Evolutionary conservation across 2,113 vertebrate species (phyloP), one percentile per base, ranked within the genome.

Genomic region (Bos javanicus): DNA sequence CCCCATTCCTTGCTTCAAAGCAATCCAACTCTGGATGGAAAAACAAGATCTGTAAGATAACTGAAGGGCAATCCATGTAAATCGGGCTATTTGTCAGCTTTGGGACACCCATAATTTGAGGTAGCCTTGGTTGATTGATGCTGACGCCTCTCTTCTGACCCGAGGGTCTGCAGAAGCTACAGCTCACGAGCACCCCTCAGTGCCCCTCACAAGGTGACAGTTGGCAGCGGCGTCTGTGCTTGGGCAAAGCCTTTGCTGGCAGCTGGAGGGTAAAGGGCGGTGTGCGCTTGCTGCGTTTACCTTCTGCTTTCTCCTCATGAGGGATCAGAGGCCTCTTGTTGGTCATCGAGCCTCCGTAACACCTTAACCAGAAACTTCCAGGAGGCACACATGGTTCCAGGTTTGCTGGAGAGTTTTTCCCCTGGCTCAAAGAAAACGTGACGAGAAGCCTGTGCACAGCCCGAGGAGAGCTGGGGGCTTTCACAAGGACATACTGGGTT

Each of bases 161-260:
- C 7, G 26, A 48, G 76, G 76, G 76, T 80, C 76, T 17, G 43
- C 76, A 48, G 43, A 30, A 14, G 14, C 43, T 10, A 9, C 76
- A 30, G 76, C 26, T 48, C 76, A 2, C 0, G 26, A 30, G 76
- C 4, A 26, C 26, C 7, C 12, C 43, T 28, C 26, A 28, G 26
- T 5, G 7, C 43, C 76, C 43, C 39, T 80, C 7, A 10, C 4
- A 1, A 28, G 26, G 25, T 43, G 26, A 8, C 0, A 14, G 3
- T 2, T 6, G 43, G 26, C 76, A 46, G 74, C 13, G 1, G 25
- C 7, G 39, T 26, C 74, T 46, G 39, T 16, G 74, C 76, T 30
- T 16, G 43, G 76, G 43, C 26, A 48, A 48, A 48, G 14, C 17
- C 76, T 16, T 28, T 9, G 14, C 25, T 10, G 76, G 46, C 26